A percentile compares a stretch with the other conserved stretches of the same genome.
Evolutionary conservation across 2,113 vertebrate genomes (phyloP).

Genomic region (Phoenicopterus ruber): DNA sequence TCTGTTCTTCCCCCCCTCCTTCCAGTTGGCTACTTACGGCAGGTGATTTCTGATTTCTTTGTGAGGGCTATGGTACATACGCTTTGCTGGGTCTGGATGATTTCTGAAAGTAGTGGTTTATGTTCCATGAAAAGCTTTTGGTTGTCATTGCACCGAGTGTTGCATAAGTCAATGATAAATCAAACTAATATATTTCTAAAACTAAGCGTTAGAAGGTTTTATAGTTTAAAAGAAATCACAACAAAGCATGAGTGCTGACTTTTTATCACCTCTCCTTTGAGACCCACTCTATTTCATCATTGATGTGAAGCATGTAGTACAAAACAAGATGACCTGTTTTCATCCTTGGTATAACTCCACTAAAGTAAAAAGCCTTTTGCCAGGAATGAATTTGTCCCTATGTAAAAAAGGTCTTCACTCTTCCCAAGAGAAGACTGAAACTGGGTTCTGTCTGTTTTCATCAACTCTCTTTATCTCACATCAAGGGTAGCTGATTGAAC

Average conservation of each 20-base stretch:
- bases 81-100: background rate
- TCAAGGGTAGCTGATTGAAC: slow-evolving; percentile 52
- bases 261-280: slow-evolving; percentile 42
- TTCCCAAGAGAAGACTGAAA: slow-evolving; percentile 29
- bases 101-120: background rate
- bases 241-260: slow-evolving; percentile 10
- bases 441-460: slow-evolving; percentile 50
- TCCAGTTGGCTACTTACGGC: background rate
- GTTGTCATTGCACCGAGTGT: background rate
- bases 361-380: background rate
- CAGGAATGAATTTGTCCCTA: background rate
- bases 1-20: background rate
- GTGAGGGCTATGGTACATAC: background rate
- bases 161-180: slow-evolving; percentile 30
- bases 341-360: slow-evolving; percentile 7
- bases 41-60: background rate
- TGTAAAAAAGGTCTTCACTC: slow-evolving; percentile 19
- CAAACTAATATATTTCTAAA: slow-evolving; percentile 44
- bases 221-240: slow-evolving; percentile 3
- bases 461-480: slow-evolving; percentile 51
- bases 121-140: background rate
- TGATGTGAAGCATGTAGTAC: slow-evolving; percentile 15
- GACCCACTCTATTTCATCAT: slow-evolving; percentile 34
- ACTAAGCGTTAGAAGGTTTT: background rate
- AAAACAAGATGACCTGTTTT: slow-evolving; percentile 63